phyloP scores from a whole-genome alignment of 35 echinoderm and acorn worm genomes.

The Hemicentrotus pulcherrimus region DNA sequence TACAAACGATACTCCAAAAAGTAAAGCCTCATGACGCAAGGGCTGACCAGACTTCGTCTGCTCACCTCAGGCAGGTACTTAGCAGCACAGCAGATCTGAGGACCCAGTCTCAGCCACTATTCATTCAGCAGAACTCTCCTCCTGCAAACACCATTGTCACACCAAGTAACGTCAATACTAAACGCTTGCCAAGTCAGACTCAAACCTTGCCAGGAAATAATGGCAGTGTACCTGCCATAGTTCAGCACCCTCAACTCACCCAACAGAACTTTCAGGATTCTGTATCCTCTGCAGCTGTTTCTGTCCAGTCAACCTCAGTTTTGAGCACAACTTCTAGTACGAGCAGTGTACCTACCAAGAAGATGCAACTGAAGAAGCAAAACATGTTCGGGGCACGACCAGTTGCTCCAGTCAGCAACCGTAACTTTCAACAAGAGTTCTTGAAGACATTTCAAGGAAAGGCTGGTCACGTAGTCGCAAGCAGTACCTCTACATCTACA shows the following conservation, averaged over 20 bases:
- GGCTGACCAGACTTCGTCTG: neutral
- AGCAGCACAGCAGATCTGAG: neutral
- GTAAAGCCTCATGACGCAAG: neutral
- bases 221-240: slow-evolving; percentile 26
- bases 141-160: slow-evolving; percentile 34
- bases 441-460: slow-evolving; percentile 13
- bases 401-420: neutral
- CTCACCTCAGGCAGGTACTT: neutral
- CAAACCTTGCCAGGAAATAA: slow-evolving; percentile 40
- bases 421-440: neutral
- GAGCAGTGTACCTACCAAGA: slow-evolving; percentile 22
- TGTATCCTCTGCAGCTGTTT: neutral
- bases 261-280: neutral
- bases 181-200: slow-evolving; percentile 39
- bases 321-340: neutral
- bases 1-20: slow-evolving; percentile 35
- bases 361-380: slow-evolving; percentile 26
- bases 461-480: neutral
- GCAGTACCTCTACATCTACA: neutral
- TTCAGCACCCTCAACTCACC: slow-evolving; percentile 37
- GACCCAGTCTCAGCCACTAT: neutral
- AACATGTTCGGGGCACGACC: slow-evolving; percentile 13
- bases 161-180: slow-evolving; percentile 21
- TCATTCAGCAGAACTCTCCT: slow-evolving; percentile 33
- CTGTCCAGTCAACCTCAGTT: neutral